These are phyloP conservation scores for Aethes cnicana DNA, from an alignment of 2,888 invertebrate species.

Conservation along the genomic window DNA sequence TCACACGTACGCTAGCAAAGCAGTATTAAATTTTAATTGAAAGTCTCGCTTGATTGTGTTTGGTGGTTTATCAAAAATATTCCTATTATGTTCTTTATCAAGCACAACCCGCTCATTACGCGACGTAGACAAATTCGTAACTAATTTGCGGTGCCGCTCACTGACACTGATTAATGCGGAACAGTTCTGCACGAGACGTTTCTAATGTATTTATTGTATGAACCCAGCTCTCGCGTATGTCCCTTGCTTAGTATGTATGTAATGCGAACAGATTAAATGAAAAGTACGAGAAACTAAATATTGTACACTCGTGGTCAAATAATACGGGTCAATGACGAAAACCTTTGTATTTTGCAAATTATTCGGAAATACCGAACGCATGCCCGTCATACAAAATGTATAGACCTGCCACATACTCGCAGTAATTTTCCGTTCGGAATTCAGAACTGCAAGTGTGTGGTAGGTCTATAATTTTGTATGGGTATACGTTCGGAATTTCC, in stretches of 20 bases:
- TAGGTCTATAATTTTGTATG: too few relatives aligned
- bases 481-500: too few relatives aligned
- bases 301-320: too few relatives aligned
- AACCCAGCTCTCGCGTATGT: constrained; percentile 18
- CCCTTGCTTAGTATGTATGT: constrained; percentile 5
- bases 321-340: too few relatives aligned
- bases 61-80: constrained; percentile 26
- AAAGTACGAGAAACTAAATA: too few relatives aligned
- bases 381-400: too few relatives aligned
- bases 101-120: constrained; percentile 31
- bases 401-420: too few relatives aligned
- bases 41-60: constrained; percentile 18
- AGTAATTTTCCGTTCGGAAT: too few relatives aligned
- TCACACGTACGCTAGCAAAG: neutral
- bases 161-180: constrained; percentile 30
- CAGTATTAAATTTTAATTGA: constrained; percentile 9
- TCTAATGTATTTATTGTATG: constrained; percentile 32
- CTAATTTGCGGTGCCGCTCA: constrained; percentile 31
- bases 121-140: constrained; percentile 31
- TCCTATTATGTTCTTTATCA: constrained; percentile 27
- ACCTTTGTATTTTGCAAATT: too few relatives aligned
- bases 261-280: too few relatives aligned
- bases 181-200: constrained; percentile 27
- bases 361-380: too few relatives aligned
- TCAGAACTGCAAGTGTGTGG: too few relatives aligned